Base-by-base conservation (phyloP, 2,113 vertebrate species). In the Salvelinus alpinus region DNA sequence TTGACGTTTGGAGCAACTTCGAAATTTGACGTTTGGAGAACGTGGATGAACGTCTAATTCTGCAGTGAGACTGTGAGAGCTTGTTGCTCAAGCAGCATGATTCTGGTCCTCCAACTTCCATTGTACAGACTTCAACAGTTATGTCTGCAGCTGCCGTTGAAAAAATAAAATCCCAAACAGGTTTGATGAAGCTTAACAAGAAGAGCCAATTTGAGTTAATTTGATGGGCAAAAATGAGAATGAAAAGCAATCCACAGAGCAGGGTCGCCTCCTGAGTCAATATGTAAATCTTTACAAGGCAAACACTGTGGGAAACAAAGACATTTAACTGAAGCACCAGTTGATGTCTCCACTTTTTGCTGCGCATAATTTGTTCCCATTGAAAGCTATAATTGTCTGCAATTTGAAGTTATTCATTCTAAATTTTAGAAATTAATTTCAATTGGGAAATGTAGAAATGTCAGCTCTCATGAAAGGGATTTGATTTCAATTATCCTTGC, bases 381-480 rank as follows among this genome's bases (percentile, higher is more conserved):
- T 95, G 94, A 95, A 95, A 95, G 93, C 93, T 94, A 95, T 95
- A 95, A 95, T 95, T 95, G 95, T 93, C 93, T 94, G 94, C 93
- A 93, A 96, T 96, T 96, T 95, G 94, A 94, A 93, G 91, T 95
- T 95, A 95, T 96, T 96, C 94, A 95, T 95, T 93, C 94, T 95
- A 94, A 96, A 95, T 96, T 95, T 95, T 96, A 95, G 94, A 95
- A 95, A 96, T 95, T 95, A 94, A 95, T 96, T 96, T 95, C 93
- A 95, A 95, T 94, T 95, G 94, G 93, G 94, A 94, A 95, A 94
- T 93, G 94, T 94, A 95, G 94, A 95, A 95, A 95, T 96, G 94
- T 95, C 94, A 96, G 93, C 92, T 93, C 92, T 94, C 94, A 93
- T 96, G 94, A 96, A 96, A 96, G 94, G 95, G 94, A 94, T 95